Base-by-base conservation (phyloP, 2,888 invertebrate genomes). In the Lasiommata megera region DNA sequence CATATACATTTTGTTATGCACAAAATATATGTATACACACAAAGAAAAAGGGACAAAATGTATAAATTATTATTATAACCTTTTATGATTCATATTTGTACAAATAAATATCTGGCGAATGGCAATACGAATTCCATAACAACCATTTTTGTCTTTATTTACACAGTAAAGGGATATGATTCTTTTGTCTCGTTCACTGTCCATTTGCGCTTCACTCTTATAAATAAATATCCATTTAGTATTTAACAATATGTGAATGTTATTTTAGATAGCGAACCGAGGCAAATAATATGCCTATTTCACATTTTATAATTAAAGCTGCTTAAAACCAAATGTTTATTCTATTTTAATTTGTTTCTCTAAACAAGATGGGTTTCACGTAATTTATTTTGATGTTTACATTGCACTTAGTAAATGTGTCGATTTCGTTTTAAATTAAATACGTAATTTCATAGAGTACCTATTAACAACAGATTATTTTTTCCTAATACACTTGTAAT, bases 271-370 rank as follows among this genome's bases (percentile, higher is more conserved):
- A 23, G 7, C 1, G 6, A 16, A 9, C 38, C 17, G 31, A 40
- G 29, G 37, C 6, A 54, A 54, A 47, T 47, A 56, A 40, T 56
- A 46, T 28, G 43, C 43, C 52, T 36, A 40, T 50, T 58, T 56
- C 14, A 47, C 38, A 47, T 34, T 57, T 18, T 52, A 41, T 16
- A 55, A 48, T 44, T 52, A 43, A 36, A 12, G 52, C 38, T 46
- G 36, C n/a, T 48, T 41, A 11, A 11, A 41, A 47, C 34, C 17
- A 47, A 14, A 48, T 48, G 47, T 48, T 60, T 56, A 60, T 38
- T 60, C 37, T 58, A 54, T 36, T 48, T 43, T 38, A 56, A 48
- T 54, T 37, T 41, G 29, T 31, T 53, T 43, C 12, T 31, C 48
- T 60, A 54, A 58, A 47, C 40, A 53, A 31, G 11, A 18, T 38